phyloP scores from a whole-genome alignment of 2,797 vertebrate species.

The Ataeniobius toweri region DNA sequence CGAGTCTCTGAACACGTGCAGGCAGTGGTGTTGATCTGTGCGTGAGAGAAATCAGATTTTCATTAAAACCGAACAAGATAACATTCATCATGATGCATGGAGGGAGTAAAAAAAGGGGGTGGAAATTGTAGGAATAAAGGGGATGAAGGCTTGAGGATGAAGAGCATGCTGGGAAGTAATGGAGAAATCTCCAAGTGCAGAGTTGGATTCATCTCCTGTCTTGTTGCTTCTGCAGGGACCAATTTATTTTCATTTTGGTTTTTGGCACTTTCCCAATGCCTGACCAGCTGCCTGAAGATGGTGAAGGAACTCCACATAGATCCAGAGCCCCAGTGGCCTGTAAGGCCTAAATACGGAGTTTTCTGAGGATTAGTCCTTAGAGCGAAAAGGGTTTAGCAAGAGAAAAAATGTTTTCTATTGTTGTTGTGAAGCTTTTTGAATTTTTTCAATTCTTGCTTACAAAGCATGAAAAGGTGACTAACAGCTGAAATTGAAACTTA shows the following conservation, averaged over 20 bases:
- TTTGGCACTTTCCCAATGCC: slow-evolving; percentile 60
- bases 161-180: slow-evolving; percentile 49
- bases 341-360: background rate
- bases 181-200: slow-evolving; percentile 61
- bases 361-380: background rate
- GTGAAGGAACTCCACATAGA: slow-evolving; percentile 36
- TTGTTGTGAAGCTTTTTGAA: background rate
- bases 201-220: slow-evolving; percentile 74
- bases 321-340: slow-evolving; percentile 1
- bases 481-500: background rate
- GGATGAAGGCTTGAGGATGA: slow-evolving; percentile 57
- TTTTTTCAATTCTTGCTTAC: background rate
- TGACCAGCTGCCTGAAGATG: slow-evolving; percentile 46
- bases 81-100: slow-evolving; percentile 66
- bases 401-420: background rate
- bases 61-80: slow-evolving; percentile 60
- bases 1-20: slow-evolving; percentile 14
- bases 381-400: background rate
- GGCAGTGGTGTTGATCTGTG: slow-evolving; percentile 20
- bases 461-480: background rate
- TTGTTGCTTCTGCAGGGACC: slow-evolving; percentile 74
- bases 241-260: slow-evolving; percentile 79
- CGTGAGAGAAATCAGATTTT: slow-evolving; percentile 41
- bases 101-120: slow-evolving; percentile 30
- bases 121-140: slow-evolving; percentile 50